phyloP scores from a whole-genome alignment of 2,888 invertebrate genomes.

The Dryococelus australis region DNA sequence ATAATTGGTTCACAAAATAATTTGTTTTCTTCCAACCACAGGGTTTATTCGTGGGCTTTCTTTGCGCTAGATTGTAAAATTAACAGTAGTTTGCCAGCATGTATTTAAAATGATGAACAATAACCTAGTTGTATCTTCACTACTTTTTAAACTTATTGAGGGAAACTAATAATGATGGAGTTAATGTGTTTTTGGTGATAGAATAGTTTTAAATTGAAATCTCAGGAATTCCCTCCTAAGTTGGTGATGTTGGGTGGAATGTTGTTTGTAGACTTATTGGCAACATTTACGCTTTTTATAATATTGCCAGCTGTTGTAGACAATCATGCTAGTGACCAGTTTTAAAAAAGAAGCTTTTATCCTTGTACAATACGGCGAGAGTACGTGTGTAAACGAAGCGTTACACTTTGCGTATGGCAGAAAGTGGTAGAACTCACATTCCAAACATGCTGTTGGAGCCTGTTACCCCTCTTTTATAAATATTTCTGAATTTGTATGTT shows the following conservation, averaged over 20 bases:
- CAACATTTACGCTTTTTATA: background rate
- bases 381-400: background rate
- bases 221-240: no score
- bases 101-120: no score
- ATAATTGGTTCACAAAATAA: no score
- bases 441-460: slow-evolving; percentile 52
- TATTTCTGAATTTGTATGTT: slow-evolving; percentile 57
- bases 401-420: background rate
- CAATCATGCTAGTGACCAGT: background rate
- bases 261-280: slow-evolving; percentile 1
- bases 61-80: no score
- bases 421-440: slow-evolving; percentile 39
- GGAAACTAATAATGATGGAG: no score
- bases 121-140: no score
- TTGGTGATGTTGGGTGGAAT: background rate
- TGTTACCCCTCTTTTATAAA: slow-evolving; percentile 40
- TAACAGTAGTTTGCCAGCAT: no score
- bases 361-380: background rate
- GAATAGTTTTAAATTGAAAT: no score
- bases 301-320: slow-evolving; percentile 10
- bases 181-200: no score
- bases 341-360: background rate
- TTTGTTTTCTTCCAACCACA: no score
- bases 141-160: no score
- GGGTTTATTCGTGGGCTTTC: no score